phyloP scores from a whole-genome alignment of 2,797 vertebrate species.

The Dipus sagitta region DNA sequence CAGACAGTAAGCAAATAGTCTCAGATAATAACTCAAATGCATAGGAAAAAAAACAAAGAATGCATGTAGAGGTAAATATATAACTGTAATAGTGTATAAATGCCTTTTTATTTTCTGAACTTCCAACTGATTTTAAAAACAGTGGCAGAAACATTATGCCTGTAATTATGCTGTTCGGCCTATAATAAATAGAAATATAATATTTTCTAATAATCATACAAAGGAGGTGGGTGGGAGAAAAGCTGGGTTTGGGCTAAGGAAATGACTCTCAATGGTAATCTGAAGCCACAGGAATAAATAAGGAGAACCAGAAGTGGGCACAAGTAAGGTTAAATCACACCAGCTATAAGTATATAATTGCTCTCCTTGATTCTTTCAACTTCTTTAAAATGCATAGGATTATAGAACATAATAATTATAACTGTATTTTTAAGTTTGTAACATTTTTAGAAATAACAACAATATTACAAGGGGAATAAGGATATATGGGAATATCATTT shows the following conservation, averaged over 20 bases:
- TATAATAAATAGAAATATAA: background rate
- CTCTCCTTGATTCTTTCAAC: background rate
- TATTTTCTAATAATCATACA: background rate
- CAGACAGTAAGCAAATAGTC: background rate
- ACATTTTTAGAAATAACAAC: background rate
- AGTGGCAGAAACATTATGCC: background rate
- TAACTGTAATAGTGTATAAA: background rate
- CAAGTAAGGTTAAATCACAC: slow-evolving; percentile 7
- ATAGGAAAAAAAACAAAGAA: background rate
- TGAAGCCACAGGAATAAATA: background rate
- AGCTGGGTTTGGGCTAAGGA: background rate
- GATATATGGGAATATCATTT: background rate
- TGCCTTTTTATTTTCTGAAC: background rate
- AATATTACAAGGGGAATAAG: background rate
- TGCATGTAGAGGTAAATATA: background rate
- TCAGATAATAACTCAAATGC: background rate
- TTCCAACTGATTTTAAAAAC: slow-evolving; percentile 9
- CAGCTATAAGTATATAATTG: background rate
- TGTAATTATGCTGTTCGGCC: background rate
- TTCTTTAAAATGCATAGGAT: slow-evolving; percentile 39
- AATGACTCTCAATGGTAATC: background rate
- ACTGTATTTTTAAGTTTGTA: background rate
- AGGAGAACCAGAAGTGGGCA: background rate
- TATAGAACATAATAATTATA: slow-evolving; percentile 41
- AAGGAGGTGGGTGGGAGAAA: background rate